Evolutionary conservation across 2,888 invertebrate species (phyloP).

Genomic region (Drosophila seclusa): DNA sequence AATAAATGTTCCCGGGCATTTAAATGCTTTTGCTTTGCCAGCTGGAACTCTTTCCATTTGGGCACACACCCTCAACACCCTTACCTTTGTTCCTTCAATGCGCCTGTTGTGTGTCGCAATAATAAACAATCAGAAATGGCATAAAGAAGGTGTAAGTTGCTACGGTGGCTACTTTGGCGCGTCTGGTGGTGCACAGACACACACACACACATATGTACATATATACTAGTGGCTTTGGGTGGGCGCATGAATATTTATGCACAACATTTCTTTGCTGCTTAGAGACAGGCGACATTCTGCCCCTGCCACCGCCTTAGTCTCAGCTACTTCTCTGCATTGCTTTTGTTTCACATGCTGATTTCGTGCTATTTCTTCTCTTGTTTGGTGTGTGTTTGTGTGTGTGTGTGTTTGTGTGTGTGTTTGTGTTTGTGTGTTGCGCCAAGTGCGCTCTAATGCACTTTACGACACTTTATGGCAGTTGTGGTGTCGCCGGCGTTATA

Average conservation of each 20-base stretch:
- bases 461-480: constrained; percentile 73
- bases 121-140: constrained; percentile 79
- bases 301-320: not conserved
- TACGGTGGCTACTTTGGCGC: not conserved
- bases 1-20: constrained; percentile 79
- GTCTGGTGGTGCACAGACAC: constrained; percentile 4
- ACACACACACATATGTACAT: constrained; percentile 4
- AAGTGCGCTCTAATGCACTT: constrained; percentile 78
- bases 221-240: constrained; percentile 25
- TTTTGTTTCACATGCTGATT: constrained; percentile 45
- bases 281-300: constrained; percentile 15
- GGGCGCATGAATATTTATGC: constrained; percentile 73
- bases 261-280: constrained; percentile 45
- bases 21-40: constrained; percentile 63
- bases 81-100: not conserved
- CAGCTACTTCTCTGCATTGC: constrained; percentile 26
- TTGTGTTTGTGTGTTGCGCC: constrained; percentile 46
- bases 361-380: constrained; percentile 40
- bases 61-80: not conserved
- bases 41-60: constrained; percentile 41
- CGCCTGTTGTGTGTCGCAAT: constrained; percentile 65
- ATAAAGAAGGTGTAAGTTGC: constrained; percentile 74
- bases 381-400: constrained; percentile 8
- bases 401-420: constrained; percentile 12
- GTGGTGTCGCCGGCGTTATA: constrained; percentile 44